These are phyloP conservation scores for Chiroxiphia lanceolata DNA, from an alignment of 2,797 vertebrate species.

Conservation along the genomic window DNA sequence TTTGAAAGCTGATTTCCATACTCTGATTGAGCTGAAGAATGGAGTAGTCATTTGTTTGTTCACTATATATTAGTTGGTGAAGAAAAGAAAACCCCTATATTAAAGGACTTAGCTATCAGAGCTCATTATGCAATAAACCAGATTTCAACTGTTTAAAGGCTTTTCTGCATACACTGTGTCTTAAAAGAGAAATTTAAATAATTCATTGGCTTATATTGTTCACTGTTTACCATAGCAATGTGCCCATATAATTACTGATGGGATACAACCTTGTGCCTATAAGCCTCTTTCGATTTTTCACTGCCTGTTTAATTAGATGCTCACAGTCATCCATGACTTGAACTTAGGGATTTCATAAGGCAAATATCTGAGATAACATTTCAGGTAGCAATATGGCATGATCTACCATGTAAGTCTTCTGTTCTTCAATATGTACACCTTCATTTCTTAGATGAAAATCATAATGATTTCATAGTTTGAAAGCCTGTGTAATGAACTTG, in stretches of 20 bases:
- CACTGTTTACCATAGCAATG: neutral
- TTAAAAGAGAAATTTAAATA: neutral
- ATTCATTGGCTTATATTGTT: neutral
- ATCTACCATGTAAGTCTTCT: accelerated
- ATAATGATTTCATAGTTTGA: neutral
- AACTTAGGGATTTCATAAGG: neutral
- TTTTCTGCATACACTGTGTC: neutral
- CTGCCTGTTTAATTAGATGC: neutral
- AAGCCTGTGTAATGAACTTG: neutral
- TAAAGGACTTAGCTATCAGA: neutral
- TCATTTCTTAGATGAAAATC: neutral
- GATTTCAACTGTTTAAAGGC: neutral
- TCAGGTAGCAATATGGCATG: neutral
- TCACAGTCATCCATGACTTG: neutral
- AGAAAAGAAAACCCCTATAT: neutral
- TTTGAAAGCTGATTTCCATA: neutral
- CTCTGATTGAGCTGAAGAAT: neutral
- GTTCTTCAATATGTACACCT: neutral
- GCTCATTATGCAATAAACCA: neutral
- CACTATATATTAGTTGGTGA: neutral
- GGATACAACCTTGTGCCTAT: neutral
- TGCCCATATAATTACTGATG: neutral
- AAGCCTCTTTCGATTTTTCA: neutral
- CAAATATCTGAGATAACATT: neutral
- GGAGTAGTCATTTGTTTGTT: neutral